Base-by-base conservation (phyloP, 2,797 vertebrate genomes). In the Menidia menidia region DNA sequence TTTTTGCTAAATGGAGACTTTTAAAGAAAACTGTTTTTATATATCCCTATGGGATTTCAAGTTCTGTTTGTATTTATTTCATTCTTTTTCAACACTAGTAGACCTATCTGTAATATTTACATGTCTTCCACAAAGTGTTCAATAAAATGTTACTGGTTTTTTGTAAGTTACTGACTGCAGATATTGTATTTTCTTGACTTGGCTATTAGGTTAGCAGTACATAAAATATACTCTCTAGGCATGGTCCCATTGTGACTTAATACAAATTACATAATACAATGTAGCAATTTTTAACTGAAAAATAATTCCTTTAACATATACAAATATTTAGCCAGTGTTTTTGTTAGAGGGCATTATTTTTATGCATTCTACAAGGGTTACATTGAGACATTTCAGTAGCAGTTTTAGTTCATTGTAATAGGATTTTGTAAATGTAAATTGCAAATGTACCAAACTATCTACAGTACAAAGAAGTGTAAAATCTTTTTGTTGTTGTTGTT, bases 41-140 rank as follows among this genome's bases (percentile, higher is more conserved):
- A 97, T 96, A 98, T 99, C 98, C 98, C 98, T 97, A 98, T 99
- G 98, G 98, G 98, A 99, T 97, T 96, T 88, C 85, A 90, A 92
- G 83, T 93, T 93, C 83, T 90, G 90, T 94, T 93, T 94, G 92
- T 95, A 94, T 95, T 95, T 95, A 94, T 94, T 95, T 94, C 70
- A 92, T 90, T 87, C 87, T 90, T 92, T 94, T 94, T 94, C 89
- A 93, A 94, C 93, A 94, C 93, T 94, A 94, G 94, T 93, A 92
- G 91, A 91, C 90, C 90, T 92, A 94, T 94, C 92, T 94, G 93
- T 93, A 94, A 93, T 93, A 93, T 94, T 94, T 95, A 94, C 93
- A 94, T 94, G 94, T 95, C 94, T 95, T 95, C 94, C 94, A 94
- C 92, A 93, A 89, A 93, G 92, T 94, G 94, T 94, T 95, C 91